These are phyloP conservation scores for Hozukius guyotensis DNA, from an alignment of 2,797 vertebrate species.

Conservation along the genomic window DNA sequence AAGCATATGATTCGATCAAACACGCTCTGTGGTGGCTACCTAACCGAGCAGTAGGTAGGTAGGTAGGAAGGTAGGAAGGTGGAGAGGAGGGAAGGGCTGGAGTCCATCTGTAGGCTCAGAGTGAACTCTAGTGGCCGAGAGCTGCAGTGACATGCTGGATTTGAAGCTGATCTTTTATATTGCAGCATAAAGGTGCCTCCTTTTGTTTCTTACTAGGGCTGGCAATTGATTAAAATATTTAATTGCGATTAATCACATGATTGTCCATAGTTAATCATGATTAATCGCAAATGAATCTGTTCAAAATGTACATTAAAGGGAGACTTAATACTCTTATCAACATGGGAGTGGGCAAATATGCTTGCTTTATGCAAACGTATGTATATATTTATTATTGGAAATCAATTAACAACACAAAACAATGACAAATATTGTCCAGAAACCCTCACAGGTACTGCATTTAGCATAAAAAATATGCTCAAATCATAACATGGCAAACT, in stretches of 20 bases:
- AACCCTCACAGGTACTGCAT: too few relatives aligned
- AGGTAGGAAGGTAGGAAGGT: constrained; percentile 7
- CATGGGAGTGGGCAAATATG: too few relatives aligned
- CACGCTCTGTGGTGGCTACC: constrained; percentile 77
- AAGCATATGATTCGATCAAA: constrained; percentile 86
- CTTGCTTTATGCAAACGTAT: too few relatives aligned
- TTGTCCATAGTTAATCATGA: too few relatives aligned
- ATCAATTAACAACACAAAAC: too few relatives aligned
- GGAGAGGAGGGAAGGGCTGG: constrained; percentile 27
- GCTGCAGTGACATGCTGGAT: constrained; percentile 26
- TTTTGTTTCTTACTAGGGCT: background rate
- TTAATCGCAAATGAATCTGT: too few relatives aligned
- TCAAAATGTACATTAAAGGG: too few relatives aligned
- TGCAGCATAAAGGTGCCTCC: constrained; percentile 4
- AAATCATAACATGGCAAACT: too few relatives aligned
- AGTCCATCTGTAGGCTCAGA: constrained; percentile 50
- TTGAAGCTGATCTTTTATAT: background rate
- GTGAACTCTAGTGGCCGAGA: constrained; percentile 76
- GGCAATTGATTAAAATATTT: too few relatives aligned
- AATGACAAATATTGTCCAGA: too few relatives aligned
- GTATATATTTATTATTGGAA: too few relatives aligned
- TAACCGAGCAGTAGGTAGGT: constrained; percentile 67
- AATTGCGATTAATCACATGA: accelerated
- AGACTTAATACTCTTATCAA: too few relatives aligned
- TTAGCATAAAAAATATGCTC: accelerated